These are phyloP conservation scores for Aphelinus atriplicis DNA, from an alignment of 1,140 invertebrate genomes.

Conservation along the genomic window DNA sequence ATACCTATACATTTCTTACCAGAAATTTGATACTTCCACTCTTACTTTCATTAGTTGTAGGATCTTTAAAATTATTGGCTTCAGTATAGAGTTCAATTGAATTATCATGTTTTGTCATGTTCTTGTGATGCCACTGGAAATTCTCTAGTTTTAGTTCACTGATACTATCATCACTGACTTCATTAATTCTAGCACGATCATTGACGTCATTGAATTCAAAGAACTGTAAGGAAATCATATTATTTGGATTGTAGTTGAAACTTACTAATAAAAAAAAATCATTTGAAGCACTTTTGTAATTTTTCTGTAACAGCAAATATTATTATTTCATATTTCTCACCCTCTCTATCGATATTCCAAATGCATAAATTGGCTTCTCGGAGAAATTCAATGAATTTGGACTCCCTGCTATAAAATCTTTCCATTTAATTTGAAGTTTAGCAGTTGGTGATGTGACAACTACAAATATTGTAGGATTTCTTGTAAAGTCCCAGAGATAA, in stretches of 20 bases:
- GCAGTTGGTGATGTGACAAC: constrained; percentile 62
- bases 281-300: no score
- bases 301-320: constrained; percentile 1
- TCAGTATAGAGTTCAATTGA: constrained; percentile 61
- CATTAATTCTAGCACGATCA: constrained; percentile 63
- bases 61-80: constrained; percentile 54
- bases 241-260: constrained; percentile 22
- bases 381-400: constrained; percentile 61
- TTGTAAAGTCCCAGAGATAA: constrained; percentile 71
- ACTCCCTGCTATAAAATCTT: constrained; percentile 47
- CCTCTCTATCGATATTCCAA: constrained; percentile 68
- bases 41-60: constrained; percentile 50
- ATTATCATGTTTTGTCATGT: constrained; percentile 53
- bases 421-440: constrained; percentile 64
- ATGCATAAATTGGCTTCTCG: constrained; percentile 64
- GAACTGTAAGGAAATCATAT: constrained; percentile 57
- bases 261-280: not conserved
- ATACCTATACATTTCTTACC: constrained; percentile 44
- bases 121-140: constrained; percentile 59
- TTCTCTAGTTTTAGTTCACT: constrained; percentile 52
- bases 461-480: constrained; percentile 66
- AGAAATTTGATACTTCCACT: constrained; percentile 56
- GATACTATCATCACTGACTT: constrained; percentile 45
- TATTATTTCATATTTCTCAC: constrained; percentile 53
- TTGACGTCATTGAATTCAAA: constrained; percentile 69